Base-by-base conservation (phyloP, 2,113 vertebrate species). In the Bostrychus sinensis region DNA sequence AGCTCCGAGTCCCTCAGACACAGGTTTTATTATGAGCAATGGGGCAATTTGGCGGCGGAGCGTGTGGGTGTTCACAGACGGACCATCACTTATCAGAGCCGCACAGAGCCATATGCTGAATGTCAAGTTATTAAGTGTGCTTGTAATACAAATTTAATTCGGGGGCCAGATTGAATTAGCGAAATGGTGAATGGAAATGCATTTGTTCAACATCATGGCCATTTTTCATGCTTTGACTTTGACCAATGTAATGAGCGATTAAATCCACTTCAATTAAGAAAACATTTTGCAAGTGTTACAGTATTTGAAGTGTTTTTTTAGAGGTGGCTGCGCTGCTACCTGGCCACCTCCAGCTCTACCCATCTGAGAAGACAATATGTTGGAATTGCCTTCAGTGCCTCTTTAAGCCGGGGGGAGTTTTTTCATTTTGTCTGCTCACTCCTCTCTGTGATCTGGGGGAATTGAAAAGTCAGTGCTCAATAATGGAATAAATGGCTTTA, bases 1-100 rank as follows among this genome's bases (percentile, higher is more conserved):
- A 28, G 81, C 30, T 11, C 61, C 20, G 41, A 61, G 45, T 58
- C 45, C 50, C 53, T 73, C 11, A 82, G 73, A 86, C 66, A 36
- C 37, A 13, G 46, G 61, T 72, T 87, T 89, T 88, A 89, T 90
- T 81, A 82, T 88, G 89, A 91, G 86, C 66, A 84, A 90, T 89
- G 75, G 81, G 68, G 69, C 74, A 71, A 75, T 90, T 90, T 88
- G 79, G 81, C 56, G 14, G 16, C 3, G 78, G 70, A 42, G 79
- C 67, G 66, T 70, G 79, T 63, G 75, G 75, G 72, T 70, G 81
- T 82, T 85, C 64, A 77, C 60, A 80, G 77, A 65, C 73, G 63
- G 34, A 57, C 77, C 85, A 87, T 90, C 85, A 81, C 87, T 90
- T 86, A 89, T 89, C 85, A 77, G 72, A 83, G 81, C 67, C 62